Percentiles rank a stretch among this genome's conserved stretches.
Evolutionary conservation across 2,113 vertebrate genomes (phyloP).

Genomic region (Antigone vipio): DNA sequence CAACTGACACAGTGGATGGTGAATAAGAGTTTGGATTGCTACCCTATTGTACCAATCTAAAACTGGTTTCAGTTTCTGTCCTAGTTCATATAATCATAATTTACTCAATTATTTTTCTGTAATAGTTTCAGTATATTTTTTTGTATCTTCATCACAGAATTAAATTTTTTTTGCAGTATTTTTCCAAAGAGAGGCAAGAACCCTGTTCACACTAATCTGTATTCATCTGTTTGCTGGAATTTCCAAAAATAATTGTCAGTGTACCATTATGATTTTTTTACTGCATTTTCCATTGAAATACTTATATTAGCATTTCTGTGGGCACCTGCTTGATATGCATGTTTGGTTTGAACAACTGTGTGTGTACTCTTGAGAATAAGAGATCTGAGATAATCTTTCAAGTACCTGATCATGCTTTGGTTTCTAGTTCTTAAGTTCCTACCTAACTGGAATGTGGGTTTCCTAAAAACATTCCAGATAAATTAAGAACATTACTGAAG

Average conservation of each 20-base stretch:
- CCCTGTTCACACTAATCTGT: neutral
- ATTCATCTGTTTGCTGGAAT: neutral
- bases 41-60: neutral
- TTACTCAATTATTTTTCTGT: neutral
- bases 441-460: neutral
- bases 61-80: neutral
- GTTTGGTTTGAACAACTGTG: neutral
- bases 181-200: neutral
- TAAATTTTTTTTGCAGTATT: neutral
- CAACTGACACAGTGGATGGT: neutral
- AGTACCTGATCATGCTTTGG: neutral
- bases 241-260: neutral
- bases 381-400: neutral
- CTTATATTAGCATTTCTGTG: neutral
- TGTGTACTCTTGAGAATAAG: neutral
- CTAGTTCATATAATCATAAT: neutral
- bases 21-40: neutral
- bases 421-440: neutral
- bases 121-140: neutral
- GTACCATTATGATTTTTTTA: fast-evolving
- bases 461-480: neutral
- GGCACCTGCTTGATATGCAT: neutral
- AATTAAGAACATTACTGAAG: neutral
- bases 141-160: neutral
- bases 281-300: neutral